Percentiles rank a stretch among this genome's conserved stretches.
These are phyloP conservation scores for Atta cephalotes DNA, from an alignment of 1,140 invertebrate species.

Conservation along the genomic window DNA sequence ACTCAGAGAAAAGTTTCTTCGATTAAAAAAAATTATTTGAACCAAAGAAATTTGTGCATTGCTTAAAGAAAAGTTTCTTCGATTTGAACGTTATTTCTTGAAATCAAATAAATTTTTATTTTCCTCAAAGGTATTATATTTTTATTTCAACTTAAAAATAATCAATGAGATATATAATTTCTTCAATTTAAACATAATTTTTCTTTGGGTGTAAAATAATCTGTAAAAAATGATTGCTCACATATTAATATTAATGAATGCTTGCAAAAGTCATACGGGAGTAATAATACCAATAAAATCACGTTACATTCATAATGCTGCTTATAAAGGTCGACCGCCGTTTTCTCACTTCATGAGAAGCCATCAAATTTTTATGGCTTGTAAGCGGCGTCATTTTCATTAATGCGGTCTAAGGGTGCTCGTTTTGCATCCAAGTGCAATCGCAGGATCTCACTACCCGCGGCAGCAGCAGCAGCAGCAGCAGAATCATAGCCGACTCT, in stretches of 20 bases:
- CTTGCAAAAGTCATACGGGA: background rate
- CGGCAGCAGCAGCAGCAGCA: background rate
- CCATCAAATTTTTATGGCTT: slow-evolving; percentile 67
- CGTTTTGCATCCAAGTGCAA: slow-evolving; percentile 36
- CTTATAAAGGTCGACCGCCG: slow-evolving; percentile 55
- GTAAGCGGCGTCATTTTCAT: slow-evolving; percentile 63
- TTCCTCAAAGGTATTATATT: too few species aligned
- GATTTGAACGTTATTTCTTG: too few species aligned
- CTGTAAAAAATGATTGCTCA: slow-evolving; percentile 6
- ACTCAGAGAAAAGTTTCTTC: too few species aligned
- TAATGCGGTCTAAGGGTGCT: slow-evolving; percentile 38
- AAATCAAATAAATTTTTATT: too few species aligned
- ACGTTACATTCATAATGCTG: slow-evolving; percentile 52
- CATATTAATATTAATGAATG: slow-evolving; percentile 13
- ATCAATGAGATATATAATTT: too few species aligned
- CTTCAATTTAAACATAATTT: too few species aligned
- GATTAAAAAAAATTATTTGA: too few species aligned
- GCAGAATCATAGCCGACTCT: slow-evolving; percentile 32
- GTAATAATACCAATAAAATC: slow-evolving; percentile 5
- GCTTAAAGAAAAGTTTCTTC: too few species aligned
- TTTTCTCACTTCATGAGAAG: slow-evolving; percentile 9
- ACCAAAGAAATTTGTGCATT: too few species aligned
- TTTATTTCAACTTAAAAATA: too few species aligned
- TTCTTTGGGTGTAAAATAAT: background rate
- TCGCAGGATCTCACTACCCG: slow-evolving; percentile 13